Conservation (phyloP, 2,113 vertebrate genomes). For the Pachycephala philippinensis region DNA sequence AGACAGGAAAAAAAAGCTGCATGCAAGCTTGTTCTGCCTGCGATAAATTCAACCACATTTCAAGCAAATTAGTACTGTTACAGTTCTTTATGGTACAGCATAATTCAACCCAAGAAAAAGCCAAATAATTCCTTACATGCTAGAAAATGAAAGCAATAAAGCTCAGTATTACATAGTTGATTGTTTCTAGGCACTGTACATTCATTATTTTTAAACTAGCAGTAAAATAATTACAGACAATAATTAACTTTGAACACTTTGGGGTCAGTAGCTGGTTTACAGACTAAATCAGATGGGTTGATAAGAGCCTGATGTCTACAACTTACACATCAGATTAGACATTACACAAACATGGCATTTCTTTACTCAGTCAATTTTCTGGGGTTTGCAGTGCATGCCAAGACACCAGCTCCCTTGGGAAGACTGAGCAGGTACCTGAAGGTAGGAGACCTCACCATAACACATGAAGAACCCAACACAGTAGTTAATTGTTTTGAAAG, state of each 20-base stretch:
- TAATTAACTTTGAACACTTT: neutral
- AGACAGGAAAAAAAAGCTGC: neutral
- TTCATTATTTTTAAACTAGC: conserved; percentile 6
- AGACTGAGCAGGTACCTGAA: neutral
- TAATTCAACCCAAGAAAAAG: conserved; percentile 28
- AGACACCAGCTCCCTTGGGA: neutral
- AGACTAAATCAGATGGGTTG: neutral
- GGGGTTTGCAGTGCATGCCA: neutral
- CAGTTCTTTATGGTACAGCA: neutral
- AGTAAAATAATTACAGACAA: neutral
- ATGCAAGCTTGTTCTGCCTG: neutral
- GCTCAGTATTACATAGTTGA: neutral
- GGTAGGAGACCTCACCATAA: neutral
- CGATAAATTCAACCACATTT: conserved; percentile 7
- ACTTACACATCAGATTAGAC: neutral
- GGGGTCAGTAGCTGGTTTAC: neutral
- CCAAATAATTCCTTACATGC: neutral
- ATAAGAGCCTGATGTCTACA: neutral
- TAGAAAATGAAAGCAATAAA: conserved; percentile 16
- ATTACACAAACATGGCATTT: neutral
- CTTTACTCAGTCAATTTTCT: neutral
- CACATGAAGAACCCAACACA: neutral
- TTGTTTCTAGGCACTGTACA: neutral
- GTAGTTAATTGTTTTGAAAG: neutral
- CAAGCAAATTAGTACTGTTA: conserved; percentile 38